Evolutionary conservation across 35 echinoderm and acorn worm genomes (phyloP).

Genomic region (Apostichopus japonicus): DNA sequence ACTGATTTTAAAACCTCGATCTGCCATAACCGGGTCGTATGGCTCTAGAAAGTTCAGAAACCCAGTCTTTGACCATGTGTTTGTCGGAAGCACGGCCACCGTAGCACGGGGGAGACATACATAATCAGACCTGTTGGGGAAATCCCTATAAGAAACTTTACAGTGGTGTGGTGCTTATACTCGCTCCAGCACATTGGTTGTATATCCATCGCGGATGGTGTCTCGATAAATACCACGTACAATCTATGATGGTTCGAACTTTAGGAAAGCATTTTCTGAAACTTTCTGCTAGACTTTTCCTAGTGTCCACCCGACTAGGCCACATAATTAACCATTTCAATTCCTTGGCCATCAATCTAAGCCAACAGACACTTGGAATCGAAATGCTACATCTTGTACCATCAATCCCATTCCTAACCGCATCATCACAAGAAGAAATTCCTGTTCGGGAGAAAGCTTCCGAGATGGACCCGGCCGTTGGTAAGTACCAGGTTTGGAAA

Average conservation of each 20-base stretch:
- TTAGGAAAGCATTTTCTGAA: too few relatives aligned
- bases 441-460: neutral
- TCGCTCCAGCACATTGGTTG: slow-evolving; percentile 23
- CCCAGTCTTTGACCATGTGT: neutral
- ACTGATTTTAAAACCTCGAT: slow-evolving; percentile 38
- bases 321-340: too few relatives aligned
- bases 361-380: too few relatives aligned
- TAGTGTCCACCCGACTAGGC: too few relatives aligned
- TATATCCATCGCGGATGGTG: slow-evolving; percentile 1
- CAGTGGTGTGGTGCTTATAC: slow-evolving; percentile 32
- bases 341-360: too few relatives aligned
- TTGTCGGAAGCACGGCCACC: slow-evolving; percentile 33
- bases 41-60: slow-evolving; percentile 22
- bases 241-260: too few relatives aligned
- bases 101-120: slow-evolving; percentile 22
- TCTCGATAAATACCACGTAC: too few relatives aligned
- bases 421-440: slow-evolving; percentile 33
- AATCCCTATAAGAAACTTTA: slow-evolving; percentile 33
- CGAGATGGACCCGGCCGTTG: slow-evolving; percentile 29
- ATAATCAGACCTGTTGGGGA: slow-evolving; percentile 14
- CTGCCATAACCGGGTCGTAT: slow-evolving; percentile 20
- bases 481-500: neutral
- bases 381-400: slow-evolving; percentile 3
- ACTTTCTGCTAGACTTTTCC: too few relatives aligned
- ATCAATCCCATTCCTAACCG: neutral